A percentile compares a stretch with the other conserved stretches of the same genome.
Conservation (phyloP, 2,888 invertebrate species). For the Lasioglossum lativentre region DNA sequence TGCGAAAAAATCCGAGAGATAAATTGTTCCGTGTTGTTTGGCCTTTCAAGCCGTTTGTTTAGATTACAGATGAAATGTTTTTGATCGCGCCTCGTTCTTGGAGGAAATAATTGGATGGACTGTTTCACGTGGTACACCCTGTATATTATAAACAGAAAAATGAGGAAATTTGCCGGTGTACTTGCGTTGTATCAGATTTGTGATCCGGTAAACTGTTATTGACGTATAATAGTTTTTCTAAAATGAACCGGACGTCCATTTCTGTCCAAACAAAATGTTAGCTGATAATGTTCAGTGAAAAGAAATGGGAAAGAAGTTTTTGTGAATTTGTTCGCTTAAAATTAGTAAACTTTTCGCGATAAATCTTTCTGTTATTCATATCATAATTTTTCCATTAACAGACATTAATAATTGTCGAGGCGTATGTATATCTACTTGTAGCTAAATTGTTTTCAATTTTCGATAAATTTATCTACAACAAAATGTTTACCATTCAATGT, state of each 20-base stretch:
- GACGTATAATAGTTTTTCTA: too few species aligned
- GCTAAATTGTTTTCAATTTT: background rate
- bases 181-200: background rate
- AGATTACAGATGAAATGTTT: background rate
- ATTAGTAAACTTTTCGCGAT: too few species aligned
- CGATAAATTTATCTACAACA: background rate
- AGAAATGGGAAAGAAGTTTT: too few species aligned
- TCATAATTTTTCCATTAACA: too few species aligned
- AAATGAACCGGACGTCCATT: too few species aligned
- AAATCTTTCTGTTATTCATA: too few species aligned
- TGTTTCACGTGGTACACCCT: too few species aligned
- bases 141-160: background rate
- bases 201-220: background rate
- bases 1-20: background rate
- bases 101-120: background rate
- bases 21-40: background rate
- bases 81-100: background rate
- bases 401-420: too few species aligned
- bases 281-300: too few species aligned
- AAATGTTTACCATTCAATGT: background rate
- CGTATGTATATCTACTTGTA: too few species aligned
- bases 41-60: background rate
- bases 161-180: background rate
- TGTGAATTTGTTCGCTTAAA: too few species aligned
- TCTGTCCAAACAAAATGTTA: too few species aligned